Conservation (phyloP, 2,797 vertebrate species). For the Avahi laniger region DNA sequence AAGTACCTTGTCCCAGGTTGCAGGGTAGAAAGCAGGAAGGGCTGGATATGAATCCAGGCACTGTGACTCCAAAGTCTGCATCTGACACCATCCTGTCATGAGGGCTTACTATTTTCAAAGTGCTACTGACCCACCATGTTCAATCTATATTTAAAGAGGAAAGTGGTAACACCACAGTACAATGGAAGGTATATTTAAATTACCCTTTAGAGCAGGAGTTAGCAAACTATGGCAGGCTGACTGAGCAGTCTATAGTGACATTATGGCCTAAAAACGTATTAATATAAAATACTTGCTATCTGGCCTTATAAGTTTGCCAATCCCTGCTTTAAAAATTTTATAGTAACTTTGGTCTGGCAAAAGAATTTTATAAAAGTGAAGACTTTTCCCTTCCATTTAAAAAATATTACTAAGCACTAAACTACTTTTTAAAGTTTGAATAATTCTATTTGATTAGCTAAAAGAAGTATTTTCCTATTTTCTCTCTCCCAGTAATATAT, state of each 20-base stretch:
- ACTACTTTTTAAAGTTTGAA: conserved; percentile 13
- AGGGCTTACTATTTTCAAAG: neutral
- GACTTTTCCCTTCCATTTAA: neutral
- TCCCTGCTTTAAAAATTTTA: neutral
- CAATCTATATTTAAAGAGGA: neutral
- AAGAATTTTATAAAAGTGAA: neutral
- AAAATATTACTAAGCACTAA: conserved; percentile 37
- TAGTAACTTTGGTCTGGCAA: neutral
- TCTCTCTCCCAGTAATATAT: neutral
- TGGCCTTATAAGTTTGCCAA: neutral
- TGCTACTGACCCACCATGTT: neutral
- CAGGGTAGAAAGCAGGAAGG: conserved; percentile 11
- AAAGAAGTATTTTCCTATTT: conserved; percentile 17
- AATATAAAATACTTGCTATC: conserved; percentile 13
- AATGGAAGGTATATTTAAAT: neutral
- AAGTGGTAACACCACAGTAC: neutral
- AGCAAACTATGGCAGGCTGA: neutral
- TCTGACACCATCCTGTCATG: neutral
- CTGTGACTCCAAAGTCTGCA: neutral
- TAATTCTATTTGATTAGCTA: conserved; percentile 1
- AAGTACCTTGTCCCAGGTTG: neutral
- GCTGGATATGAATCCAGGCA: neutral
- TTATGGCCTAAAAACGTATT: neutral
- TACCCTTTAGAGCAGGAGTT: neutral
- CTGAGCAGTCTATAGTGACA: neutral